Conservation (phyloP, 2,888 invertebrate species). For the Pantelozetes paolii region DNA sequence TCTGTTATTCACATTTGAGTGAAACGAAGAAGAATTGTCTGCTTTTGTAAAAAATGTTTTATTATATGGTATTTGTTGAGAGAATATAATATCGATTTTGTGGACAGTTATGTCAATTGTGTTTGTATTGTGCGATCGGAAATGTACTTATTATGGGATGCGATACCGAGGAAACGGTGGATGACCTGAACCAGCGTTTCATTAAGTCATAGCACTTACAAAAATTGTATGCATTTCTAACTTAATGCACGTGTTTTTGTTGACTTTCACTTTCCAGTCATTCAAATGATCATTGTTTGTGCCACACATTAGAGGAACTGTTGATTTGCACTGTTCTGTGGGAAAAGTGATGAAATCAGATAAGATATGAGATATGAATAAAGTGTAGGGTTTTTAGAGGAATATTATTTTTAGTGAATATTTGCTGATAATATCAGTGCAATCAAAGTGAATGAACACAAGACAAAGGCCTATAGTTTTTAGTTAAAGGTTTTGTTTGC, state of each 20-base stretch:
- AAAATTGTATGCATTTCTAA: neutral
- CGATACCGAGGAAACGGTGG: neutral
- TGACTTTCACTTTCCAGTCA: conserved; percentile 33
- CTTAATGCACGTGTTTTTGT: conserved; percentile 33
- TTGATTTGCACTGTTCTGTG: conserved; percentile 5
- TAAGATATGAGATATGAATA: conserved; percentile 15
- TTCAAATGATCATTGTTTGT: neutral
- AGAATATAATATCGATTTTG: conserved; percentile 6
- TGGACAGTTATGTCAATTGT: neutral
- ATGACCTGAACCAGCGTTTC: neutral
- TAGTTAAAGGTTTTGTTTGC: conserved; percentile 21
- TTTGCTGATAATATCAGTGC: conserved; percentile 24
- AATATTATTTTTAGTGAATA: conserved; percentile 22
- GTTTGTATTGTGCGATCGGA: neutral
- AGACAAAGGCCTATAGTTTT: neutral
- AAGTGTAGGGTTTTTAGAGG: neutral
- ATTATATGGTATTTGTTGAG: neutral
- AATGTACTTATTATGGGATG: neutral
- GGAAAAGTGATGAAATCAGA: conserved; percentile 12
- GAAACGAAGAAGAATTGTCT: neutral
- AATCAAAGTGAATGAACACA: neutral
- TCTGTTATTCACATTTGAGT: neutral
- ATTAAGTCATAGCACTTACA: neutral
- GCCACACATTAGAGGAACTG: conserved; percentile 3
- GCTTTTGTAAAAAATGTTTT: neutral